Evolutionary conservation across 2,797 vertebrate species (phyloP).

Genomic region (Enteromius thamalakanensis): DNA sequence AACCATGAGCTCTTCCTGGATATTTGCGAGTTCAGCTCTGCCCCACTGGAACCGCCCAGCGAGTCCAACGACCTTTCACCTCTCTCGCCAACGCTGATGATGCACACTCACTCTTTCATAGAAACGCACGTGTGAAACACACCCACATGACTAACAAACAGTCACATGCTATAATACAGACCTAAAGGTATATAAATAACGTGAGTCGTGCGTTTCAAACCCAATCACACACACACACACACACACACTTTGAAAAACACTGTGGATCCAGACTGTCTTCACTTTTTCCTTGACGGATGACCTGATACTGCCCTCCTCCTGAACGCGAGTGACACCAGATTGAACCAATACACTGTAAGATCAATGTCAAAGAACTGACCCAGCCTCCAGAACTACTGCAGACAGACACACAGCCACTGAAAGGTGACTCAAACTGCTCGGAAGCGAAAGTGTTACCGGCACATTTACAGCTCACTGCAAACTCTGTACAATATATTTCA

Average conservation of each 20-base stretch:
- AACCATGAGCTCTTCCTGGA: conserved; percentile 83
- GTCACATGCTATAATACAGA: conserved; percentile 25
- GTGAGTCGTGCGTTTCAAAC: neutral
- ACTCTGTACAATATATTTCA: conserved; percentile 42
- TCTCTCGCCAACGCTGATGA: conserved; percentile 73
- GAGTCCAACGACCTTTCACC: conserved; percentile 74
- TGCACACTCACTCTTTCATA: conserved; percentile 82
- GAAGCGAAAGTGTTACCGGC: conserved; percentile 12
- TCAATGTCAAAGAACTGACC: conserved; percentile 30
- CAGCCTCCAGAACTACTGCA: conserved; percentile 33
- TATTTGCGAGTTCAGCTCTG: conserved; percentile 79
- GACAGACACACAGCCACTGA: conserved; percentile 13
- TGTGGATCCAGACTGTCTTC: conserved; percentile 47
- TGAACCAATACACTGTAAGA: conserved; percentile 56
- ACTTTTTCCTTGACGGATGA: conserved; percentile 48
- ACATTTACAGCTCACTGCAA: conserved; percentile 13
- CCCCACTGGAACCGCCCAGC: conserved; percentile 64
- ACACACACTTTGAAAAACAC: conserved; percentile 42
- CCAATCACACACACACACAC: conserved; percentile 16
- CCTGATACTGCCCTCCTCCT: conserved; percentile 46
- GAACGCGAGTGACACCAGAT: conserved; percentile 48
- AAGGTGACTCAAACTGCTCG: conserved; percentile 11
- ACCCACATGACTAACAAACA: conserved; percentile 27
- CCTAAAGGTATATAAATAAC: conserved; percentile 18
- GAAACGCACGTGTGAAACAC: conserved; percentile 79